Percentiles rank a stretch among this genome's conserved stretches.
phyloP scores from a whole-genome alignment of 2,797 vertebrate genomes.

The Chelon labrosus region DNA sequence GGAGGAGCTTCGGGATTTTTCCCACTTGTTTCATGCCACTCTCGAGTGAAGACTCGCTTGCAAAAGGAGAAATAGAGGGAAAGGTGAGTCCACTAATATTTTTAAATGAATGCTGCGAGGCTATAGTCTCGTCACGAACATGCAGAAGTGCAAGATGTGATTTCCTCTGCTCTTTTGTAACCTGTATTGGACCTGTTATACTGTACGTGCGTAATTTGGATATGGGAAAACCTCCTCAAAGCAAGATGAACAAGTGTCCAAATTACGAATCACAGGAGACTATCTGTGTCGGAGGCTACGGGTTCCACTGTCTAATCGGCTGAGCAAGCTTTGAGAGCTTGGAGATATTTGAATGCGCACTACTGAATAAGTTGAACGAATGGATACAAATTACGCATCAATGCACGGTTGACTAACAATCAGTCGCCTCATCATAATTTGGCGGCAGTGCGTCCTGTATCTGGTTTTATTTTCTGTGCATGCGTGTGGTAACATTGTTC shows the following conservation, averaged over 20 bases:
- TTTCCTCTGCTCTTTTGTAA: conserved; percentile 17
- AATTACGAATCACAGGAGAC: background rate
- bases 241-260: conserved; percentile 29
- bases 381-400: conserved; percentile 65
- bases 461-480: conserved; percentile 13
- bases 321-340: conserved; percentile 32
- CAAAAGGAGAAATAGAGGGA: conserved; percentile 54
- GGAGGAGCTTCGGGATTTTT: conserved; percentile 76
- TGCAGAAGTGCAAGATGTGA: background rate
- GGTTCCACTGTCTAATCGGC: conserved; percentile 41
- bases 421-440: conserved; percentile 9
- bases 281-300: conserved; percentile 13
- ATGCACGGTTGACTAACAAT: conserved; percentile 23
- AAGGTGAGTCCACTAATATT: conserved; percentile 72
- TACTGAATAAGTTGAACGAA: conserved; percentile 52
- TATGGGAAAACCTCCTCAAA: conserved; percentile 8
- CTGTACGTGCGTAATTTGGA: conserved; percentile 70
- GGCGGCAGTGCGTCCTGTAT: background rate
- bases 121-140: conserved; percentile 10
- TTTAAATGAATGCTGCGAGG: background rate
- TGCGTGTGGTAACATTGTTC: conserved; percentile 31
- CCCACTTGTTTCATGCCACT: conserved; percentile 64
- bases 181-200: conserved; percentile 33
- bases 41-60: conserved; percentile 57
- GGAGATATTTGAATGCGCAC: conserved; percentile 42